These are phyloP conservation scores for Solea senegalensis DNA, from an alignment of 2,113 vertebrate genomes.

Conservation along the genomic window DNA sequence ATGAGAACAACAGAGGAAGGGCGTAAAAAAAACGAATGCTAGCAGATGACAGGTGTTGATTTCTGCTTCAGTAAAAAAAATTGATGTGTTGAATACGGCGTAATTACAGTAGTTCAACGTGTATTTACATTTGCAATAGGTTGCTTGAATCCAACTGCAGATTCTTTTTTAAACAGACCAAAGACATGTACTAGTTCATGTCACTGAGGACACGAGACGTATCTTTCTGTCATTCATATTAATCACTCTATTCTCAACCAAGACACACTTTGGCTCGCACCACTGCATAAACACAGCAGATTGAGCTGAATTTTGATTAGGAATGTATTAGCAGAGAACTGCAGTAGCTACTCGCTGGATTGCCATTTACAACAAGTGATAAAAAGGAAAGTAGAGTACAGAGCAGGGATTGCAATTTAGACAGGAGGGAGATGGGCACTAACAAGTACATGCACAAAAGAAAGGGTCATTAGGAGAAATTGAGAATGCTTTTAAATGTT, in stretches of 20 bases:
- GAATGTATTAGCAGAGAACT: constrained; percentile 18
- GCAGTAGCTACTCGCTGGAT: constrained; percentile 11
- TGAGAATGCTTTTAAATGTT: not conserved
- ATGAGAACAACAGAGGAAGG: constrained; percentile 29
- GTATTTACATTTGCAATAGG: constrained; percentile 4
- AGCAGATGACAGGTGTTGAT: constrained; percentile 49
- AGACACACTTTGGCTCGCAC: constrained; percentile 2
- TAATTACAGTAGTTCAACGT: constrained; percentile 14
- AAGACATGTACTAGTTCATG: not conserved
- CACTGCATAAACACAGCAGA: constrained; percentile 12
- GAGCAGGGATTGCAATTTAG: constrained; percentile 2
- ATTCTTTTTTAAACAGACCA: not conserved
- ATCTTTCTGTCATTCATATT: constrained; percentile 12
- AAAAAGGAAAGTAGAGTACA: not conserved
- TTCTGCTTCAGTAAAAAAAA: constrained; percentile 18
- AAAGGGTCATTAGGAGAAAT: constrained; percentile 2
- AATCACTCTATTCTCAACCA: constrained; percentile 27
- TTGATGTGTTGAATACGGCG: constrained; percentile 21
- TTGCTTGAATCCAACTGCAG: not conserved
- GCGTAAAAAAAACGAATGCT: constrained; percentile 28
- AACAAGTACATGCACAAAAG: not conserved
- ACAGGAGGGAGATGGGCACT: not conserved
- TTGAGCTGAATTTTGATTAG: constrained; percentile 3
- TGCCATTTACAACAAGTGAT: constrained; percentile 2
- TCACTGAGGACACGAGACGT: constrained; percentile 7